Conservation (phyloP, 2,113 vertebrate species). For the Bubalus kerabau region DNA sequence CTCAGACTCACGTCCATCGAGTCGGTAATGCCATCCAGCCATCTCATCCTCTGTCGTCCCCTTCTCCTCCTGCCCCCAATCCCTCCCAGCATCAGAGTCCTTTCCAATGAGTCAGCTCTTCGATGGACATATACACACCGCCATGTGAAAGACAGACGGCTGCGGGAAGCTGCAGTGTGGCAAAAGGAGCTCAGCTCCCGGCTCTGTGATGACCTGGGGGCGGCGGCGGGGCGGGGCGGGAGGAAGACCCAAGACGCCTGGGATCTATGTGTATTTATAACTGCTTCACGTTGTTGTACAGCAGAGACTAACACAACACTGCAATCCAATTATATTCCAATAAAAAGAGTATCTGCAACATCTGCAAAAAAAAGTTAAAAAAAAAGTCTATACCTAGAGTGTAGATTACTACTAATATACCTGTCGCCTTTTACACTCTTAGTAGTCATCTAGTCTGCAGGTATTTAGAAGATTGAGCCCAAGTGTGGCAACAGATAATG, state of each 20-base stretch:
- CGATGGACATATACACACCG: not conserved
- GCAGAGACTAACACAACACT: not conserved
- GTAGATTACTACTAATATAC: not conserved
- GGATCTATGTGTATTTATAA: not conserved
- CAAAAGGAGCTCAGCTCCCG: not conserved
- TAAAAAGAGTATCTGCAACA: not conserved
- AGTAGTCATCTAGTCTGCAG: not conserved
- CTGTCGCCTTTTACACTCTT: not conserved
- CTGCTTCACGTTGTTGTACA: not conserved
- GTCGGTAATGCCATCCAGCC: too few relatives aligned
- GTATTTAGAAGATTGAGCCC: not conserved
- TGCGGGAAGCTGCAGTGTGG: not conserved
- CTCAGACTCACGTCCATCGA: too few relatives aligned
- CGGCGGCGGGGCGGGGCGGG: accelerated
- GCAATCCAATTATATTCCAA: not conserved
- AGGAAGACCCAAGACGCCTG: accelerated
- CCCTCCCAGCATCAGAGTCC: too few relatives aligned
- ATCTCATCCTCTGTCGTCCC: too few relatives aligned
- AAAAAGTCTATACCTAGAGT: not conserved
- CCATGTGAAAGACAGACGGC: not conserved
- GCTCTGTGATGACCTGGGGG: not conserved
- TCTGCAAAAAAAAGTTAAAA: not conserved
- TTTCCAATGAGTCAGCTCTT: too few relatives aligned
- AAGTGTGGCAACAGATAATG: not conserved
- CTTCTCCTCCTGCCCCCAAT: too few relatives aligned